Percentiles rank a stretch among this genome's conserved stretches.
Conservation (phyloP, 2,113 vertebrate genomes). For the Menidia beryllina region DNA sequence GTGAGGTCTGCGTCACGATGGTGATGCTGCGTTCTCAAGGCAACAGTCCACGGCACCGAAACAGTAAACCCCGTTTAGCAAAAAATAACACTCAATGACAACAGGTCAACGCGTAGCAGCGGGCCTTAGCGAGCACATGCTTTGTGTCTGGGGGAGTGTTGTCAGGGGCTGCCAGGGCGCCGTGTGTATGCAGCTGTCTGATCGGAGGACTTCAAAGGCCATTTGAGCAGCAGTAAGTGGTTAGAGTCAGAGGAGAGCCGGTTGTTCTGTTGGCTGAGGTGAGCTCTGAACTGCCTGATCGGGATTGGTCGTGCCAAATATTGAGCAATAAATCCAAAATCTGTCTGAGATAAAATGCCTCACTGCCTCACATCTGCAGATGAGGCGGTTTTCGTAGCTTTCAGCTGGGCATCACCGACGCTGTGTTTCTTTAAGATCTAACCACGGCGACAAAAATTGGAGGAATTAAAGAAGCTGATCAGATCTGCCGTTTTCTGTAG, state of each 20-base stretch:
- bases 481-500: slow-evolving; percentile 1
- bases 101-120: slow-evolving; percentile 22
- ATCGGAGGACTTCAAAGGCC: slow-evolving; percentile 51
- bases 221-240: slow-evolving; percentile 13
- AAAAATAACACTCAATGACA: slow-evolving; percentile 43
- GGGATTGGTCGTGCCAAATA: slow-evolving; percentile 33
- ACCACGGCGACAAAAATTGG: background rate
- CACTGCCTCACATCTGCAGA: slow-evolving; percentile 49
- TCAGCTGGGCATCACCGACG: background rate
- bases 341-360: slow-evolving; percentile 34
- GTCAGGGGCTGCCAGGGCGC: slow-evolving; percentile 5
- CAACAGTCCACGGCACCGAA: background rate
- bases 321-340: slow-evolving; percentile 40
- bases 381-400: slow-evolving; percentile 13
- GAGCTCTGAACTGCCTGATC: slow-evolving; percentile 25
- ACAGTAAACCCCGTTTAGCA: slow-evolving; percentile 19
- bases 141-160: slow-evolving; percentile 6
- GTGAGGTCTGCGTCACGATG: background rate
- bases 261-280: slow-evolving; percentile 20
- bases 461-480: slow-evolving; percentile 9
- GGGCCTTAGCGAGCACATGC: slow-evolving; percentile 5
- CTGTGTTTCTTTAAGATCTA: slow-evolving; percentile 13
- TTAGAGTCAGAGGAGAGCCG: slow-evolving; percentile 14
- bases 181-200: slow-evolving; percentile 75
- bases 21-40: background rate